Evolutionary conservation across 1,140 invertebrate species (phyloP), one percentile per base, ranked within the genome.

Genomic region (Papilio dardanus): DNA sequence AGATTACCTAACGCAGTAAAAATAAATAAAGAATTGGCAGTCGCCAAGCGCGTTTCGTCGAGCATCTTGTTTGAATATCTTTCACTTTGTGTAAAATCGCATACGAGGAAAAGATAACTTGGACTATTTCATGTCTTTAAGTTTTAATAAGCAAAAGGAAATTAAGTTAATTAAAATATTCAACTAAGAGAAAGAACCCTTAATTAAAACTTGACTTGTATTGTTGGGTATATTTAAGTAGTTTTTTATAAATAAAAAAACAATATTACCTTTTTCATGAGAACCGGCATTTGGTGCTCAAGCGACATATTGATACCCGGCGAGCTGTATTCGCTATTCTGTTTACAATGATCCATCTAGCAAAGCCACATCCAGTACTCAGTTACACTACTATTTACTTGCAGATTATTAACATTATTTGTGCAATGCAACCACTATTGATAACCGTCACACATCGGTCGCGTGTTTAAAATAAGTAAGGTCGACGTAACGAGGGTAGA

Each of bases 221-320:
- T 50, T 24, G 8, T 62, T 28, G 21, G 1, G 3, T 28, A 28
- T 1, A 12, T 14, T 62, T 62, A n/a, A 5, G 24, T 62, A 24
- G 42, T 31, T 33, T 28, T 62, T 46, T 65, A 40, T 62, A 31
- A 62, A 71, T 79, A 24, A 62, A 79, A 68, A 67, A 66, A 40
- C 3, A 37, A 37, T 62, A 54, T 83, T 91, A 92, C 91, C 91
- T 92, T 88, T 84, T 92, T 89, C 78, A 92, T 90, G 69, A 92
- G 77, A 77, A 88, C 85, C 81, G 89, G 90, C 77, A 91, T 84
- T 83, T 89, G 86, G 74, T 88, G 89, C 75, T 92, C 91, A 82
- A 91, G 77, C 67, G 91, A 90, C 88, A 92, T 90, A 77, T 89
- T 86, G 69, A 88, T 74, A 58, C 84, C 81, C 21, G 86, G 82